Conservation (phyloP, 2,797 vertebrate species). For the Atherinosoma microstoma region DNA sequence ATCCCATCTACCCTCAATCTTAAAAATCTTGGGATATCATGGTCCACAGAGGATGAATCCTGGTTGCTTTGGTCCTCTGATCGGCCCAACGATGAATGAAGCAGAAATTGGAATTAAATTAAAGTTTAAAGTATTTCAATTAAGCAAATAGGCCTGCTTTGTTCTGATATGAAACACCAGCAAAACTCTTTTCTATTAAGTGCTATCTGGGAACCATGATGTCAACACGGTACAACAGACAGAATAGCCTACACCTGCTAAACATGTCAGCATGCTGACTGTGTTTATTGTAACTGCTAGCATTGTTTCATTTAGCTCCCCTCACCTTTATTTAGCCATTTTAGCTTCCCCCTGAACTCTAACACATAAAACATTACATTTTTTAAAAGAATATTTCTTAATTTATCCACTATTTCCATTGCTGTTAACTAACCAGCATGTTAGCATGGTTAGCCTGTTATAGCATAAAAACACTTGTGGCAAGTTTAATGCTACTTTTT, state of each 20-base stretch:
- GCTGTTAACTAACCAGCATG: not conserved
- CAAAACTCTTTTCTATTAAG: not conserved
- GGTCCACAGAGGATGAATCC: not conserved
- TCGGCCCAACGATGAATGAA: not conserved
- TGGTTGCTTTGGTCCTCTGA: not conserved
- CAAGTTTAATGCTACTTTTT: not conserved
- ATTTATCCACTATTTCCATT: not conserved
- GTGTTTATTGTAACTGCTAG: not conserved
- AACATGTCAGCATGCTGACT: not conserved
- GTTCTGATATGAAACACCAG: not conserved
- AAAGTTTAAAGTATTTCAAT: too few species aligned
- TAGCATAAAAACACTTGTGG: not conserved
- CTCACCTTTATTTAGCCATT: not conserved
- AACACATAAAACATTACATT: not conserved
- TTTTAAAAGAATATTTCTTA: not conserved
- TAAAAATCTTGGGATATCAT: not conserved
- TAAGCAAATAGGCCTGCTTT: not conserved
- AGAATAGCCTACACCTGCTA: too few species aligned
- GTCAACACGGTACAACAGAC: too few species aligned
- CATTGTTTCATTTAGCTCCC: not conserved
- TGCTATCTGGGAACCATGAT: too few species aligned
- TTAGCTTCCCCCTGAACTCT: not conserved
- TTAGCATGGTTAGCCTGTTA: not conserved
- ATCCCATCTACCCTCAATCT: not conserved
- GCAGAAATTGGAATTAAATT: not conserved